Conservation (phyloP, 2,888 invertebrate species). For the Penaeus monodon region DNA sequence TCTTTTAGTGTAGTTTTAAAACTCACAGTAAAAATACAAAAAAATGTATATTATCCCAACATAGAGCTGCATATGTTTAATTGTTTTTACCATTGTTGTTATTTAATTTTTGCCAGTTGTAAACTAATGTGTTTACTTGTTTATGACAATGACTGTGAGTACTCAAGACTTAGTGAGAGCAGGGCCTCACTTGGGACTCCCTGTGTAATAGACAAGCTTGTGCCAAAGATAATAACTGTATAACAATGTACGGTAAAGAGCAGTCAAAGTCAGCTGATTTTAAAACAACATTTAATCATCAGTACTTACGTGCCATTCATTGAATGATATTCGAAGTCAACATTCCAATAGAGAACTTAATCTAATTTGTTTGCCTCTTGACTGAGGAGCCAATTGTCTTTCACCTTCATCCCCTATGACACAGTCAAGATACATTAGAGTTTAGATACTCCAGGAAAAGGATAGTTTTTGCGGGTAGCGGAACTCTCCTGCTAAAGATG, state of each 20-base stretch:
- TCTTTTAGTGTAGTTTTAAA: conserved; percentile 32
- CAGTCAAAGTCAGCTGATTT: neutral
- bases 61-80: conserved; percentile 34
- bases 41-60: neutral
- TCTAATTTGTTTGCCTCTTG: conserved; percentile 25
- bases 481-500: neutral
- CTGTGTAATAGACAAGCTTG: conserved; percentile 45
- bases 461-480: conserved; percentile 4
- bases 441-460: neutral
- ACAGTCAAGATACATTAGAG: neutral
- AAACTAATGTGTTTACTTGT: conserved; percentile 13
- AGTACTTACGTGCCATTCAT: conserved; percentile 5
- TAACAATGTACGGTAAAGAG: too few relatives aligned
- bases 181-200: conserved; percentile 21
- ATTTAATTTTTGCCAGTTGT: neutral
- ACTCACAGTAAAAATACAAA: conserved; percentile 20
- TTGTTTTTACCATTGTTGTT: conserved; percentile 22
- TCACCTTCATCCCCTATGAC: conserved; percentile 22
- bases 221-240: conserved; percentile 42
- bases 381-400: conserved; percentile 31
- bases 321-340: conserved; percentile 32
- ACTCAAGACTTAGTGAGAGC: conserved; percentile 14
- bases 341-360: conserved; percentile 41
- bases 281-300: conserved; percentile 12
- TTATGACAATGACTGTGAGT: conserved; percentile 20